phyloP scores from a whole-genome alignment of 2,113 vertebrate species.

The Aplodontia rufa region DNA sequence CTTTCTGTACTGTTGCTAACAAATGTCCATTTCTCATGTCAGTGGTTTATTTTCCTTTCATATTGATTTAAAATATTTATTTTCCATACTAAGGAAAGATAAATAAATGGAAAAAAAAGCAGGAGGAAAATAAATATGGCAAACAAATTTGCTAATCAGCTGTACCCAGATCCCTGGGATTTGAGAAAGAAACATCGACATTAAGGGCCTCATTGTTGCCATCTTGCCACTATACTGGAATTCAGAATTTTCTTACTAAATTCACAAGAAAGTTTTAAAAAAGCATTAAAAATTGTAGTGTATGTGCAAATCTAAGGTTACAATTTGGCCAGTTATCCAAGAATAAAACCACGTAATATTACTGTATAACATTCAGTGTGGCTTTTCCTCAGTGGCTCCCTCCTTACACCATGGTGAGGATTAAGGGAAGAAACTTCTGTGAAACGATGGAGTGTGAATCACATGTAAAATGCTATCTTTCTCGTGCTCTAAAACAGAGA shows the following conservation, averaged over 20 bases:
- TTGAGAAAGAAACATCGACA: slow-evolving; percentile 40
- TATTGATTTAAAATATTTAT: slow-evolving; percentile 72
- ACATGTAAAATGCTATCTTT: not conserved
- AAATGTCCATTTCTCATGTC: slow-evolving; percentile 67
- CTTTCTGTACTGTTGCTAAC: slow-evolving; percentile 38
- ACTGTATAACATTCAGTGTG: not conserved
- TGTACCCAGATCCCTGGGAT: slow-evolving; percentile 34
- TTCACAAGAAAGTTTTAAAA: slow-evolving; percentile 31
- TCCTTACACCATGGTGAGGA: not conserved
- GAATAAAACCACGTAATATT: not conserved
- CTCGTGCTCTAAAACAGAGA: not conserved
- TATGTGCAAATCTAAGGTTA: slow-evolving; percentile 18
- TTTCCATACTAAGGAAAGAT: slow-evolving; percentile 34
- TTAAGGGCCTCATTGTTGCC: not conserved
- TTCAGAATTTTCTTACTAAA: slow-evolving; percentile 64
- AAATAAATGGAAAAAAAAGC: not conserved
- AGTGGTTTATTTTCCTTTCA: slow-evolving; percentile 73
- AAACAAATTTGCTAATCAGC: slow-evolving; percentile 60
- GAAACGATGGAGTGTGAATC: not conserved
- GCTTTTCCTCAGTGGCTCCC: not conserved
- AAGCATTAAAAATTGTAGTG: slow-evolving; percentile 44
- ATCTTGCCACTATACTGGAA: slow-evolving; percentile 53
- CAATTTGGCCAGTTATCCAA: slow-evolving; percentile 64
- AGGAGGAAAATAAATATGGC: not conserved
- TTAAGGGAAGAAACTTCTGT: not conserved